Evolutionary conservation across 2,113 vertebrate species (phyloP).

Genomic region (Sigmodon hispidus): DNA sequence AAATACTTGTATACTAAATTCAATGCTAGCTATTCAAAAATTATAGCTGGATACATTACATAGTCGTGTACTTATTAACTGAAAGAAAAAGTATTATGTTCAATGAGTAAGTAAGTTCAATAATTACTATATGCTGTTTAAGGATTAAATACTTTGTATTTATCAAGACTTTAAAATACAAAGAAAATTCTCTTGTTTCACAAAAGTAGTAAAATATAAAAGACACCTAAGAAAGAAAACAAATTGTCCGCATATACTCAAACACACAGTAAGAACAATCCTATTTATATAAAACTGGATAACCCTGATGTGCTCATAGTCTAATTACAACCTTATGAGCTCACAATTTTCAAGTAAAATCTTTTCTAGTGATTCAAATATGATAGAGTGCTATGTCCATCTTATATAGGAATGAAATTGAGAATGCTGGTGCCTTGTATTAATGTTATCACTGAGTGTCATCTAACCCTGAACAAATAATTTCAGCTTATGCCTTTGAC

Average conservation of each 20-base stretch:
- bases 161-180: background rate
- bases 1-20: slow-evolving; percentile 51
- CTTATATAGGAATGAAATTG: background rate
- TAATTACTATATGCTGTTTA: too few relatives aligned
- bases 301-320: background rate
- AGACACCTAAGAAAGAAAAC: slow-evolving; percentile 22
- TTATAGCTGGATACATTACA: background rate
- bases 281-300: background rate
- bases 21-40: slow-evolving; percentile 28
- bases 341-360: background rate
- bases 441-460: background rate
- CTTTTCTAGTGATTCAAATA: background rate
- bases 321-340: slow-evolving; percentile 3
- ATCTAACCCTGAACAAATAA: background rate
- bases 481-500: background rate
- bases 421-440: background rate
- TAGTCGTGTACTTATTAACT: background rate
- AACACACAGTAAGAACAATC: background rate
- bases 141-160: background rate
- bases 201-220: background rate
- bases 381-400: background rate
- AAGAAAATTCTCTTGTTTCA: background rate
- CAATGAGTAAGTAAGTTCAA: too few relatives aligned
- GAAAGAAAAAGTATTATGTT: background rate
- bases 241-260: background rate